phyloP scores from a whole-genome alignment of 1,140 invertebrate genomes.

The Drosophila carrolli region DNA sequence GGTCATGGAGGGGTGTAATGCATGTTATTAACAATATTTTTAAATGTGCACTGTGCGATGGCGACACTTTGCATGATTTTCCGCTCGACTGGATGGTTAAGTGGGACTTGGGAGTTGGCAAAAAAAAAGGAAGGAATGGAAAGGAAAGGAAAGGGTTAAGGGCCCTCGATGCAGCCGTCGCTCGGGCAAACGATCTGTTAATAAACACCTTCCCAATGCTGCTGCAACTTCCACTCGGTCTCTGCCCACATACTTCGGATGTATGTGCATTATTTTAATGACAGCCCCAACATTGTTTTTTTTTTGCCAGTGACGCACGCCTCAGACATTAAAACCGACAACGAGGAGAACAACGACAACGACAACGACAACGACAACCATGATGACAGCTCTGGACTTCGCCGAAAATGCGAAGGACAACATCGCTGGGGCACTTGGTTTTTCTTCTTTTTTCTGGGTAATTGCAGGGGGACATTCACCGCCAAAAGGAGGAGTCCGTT shows the following conservation, averaged over 20 bases:
- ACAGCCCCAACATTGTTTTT: conserved; percentile 60
- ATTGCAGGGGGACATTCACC: conserved; percentile 78
- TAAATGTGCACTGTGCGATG: conserved; percentile 73
- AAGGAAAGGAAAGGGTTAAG: conserved; percentile 33
- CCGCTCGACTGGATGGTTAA: conserved; percentile 63
- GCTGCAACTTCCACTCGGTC: conserved; percentile 23
- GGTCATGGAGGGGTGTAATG: conserved; percentile 37
- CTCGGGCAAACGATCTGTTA: conserved; percentile 82
- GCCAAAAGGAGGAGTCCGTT: conserved; percentile 55
- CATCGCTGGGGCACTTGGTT: conserved; percentile 58
- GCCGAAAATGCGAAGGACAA: conserved; percentile 74
- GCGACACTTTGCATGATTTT: conserved; percentile 80
- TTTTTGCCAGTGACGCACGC: conserved; percentile 66
- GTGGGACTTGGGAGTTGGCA: conserved; percentile 10
- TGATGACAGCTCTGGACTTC: conserved; percentile 50
- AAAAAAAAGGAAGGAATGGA: no score
- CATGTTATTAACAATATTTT: conserved; percentile 80
- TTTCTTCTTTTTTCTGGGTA: conserved; percentile 23
- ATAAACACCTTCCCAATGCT: conserved; percentile 75
- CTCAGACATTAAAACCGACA: conserved; percentile 66
- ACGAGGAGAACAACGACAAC: conserved; percentile 46
- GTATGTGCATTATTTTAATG: conserved; percentile 84
- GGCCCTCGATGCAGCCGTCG: conserved; percentile 63
- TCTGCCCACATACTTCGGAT: conserved; percentile 79
- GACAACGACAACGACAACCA: conserved; percentile 30